These are phyloP conservation scores for Eristalis pertinax DNA, from an alignment of 2,888 invertebrate genomes.

Conservation along the genomic window DNA sequence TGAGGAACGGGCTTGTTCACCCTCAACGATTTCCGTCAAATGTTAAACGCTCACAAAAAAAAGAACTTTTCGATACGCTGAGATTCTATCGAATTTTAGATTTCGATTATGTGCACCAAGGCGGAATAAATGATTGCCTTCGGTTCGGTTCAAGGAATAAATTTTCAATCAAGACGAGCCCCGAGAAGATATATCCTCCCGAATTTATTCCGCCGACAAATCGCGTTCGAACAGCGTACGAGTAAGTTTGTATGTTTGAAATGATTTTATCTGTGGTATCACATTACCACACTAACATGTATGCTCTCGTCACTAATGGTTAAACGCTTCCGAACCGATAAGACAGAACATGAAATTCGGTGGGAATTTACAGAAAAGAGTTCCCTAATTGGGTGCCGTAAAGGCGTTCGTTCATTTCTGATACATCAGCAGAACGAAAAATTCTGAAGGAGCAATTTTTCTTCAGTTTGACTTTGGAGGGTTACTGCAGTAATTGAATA, in stretches of 20 bases:
- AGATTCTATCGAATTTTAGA: slow-evolving; percentile 71
- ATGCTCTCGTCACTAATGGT: slow-evolving; percentile 59
- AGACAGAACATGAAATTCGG: slow-evolving; percentile 44
- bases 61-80: slow-evolving; percentile 25
- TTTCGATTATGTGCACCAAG: slow-evolving; percentile 68
- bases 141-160: slow-evolving; percentile 72
- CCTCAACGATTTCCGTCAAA: slow-evolving; percentile 60
- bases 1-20: slow-evolving; percentile 43
- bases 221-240: slow-evolving; percentile 35
- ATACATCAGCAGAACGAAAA: slow-evolving; percentile 52
- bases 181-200: slow-evolving; percentile 56
- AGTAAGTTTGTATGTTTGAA: slow-evolving; percentile 31
- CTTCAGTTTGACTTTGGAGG: slow-evolving; percentile 24
- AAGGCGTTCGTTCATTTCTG: slow-evolving; percentile 56
- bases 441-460: slow-evolving; percentile 13
- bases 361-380: slow-evolving; percentile 48
- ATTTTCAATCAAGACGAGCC: slow-evolving; percentile 71
- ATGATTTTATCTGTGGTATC: slow-evolving; percentile 57
- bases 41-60: slow-evolving; percentile 61
- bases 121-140: slow-evolving; percentile 71
- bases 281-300: slow-evolving; percentile 37
- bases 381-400: slow-evolving; percentile 68
- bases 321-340: slow-evolving; percentile 60
- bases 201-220: slow-evolving; percentile 46
- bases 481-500: slow-evolving; percentile 24